These are phyloP conservation scores for Cistogaster globosa DNA, from an alignment of 2,888 invertebrate species.

Conservation along the genomic window DNA sequence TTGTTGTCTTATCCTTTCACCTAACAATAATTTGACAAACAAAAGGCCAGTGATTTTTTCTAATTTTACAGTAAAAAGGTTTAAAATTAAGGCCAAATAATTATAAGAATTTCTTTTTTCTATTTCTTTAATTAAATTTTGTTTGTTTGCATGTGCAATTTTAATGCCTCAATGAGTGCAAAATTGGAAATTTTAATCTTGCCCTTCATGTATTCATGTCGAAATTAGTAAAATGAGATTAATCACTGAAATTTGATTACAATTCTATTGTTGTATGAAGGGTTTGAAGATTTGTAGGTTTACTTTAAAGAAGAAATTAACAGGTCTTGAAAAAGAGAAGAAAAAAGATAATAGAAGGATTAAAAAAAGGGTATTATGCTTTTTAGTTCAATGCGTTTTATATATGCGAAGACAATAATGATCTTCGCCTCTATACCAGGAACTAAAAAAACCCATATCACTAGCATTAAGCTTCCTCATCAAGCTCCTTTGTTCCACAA, in stretches of 20 bases:
- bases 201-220: not conserved
- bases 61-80: slow-evolving; percentile 54
- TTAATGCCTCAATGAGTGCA: slow-evolving; percentile 18
- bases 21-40: not conserved
- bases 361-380: too few relatives aligned
- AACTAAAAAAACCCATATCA: too few relatives aligned
- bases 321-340: not conserved
- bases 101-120: slow-evolving; percentile 24
- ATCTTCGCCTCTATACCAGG: too few relatives aligned
- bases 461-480: too few relatives aligned
- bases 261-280: slow-evolving; percentile 24
- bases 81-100: slow-evolving; percentile 51
- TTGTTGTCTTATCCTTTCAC: slow-evolving; percentile 26
- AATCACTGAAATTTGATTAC: slow-evolving; percentile 59
- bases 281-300: slow-evolving; percentile 3
- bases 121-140: not conserved
- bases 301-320: not conserved
- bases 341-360: not conserved
- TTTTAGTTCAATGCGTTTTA: too few relatives aligned
- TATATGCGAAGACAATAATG: too few relatives aligned
- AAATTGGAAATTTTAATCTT: not conserved
- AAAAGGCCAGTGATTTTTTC: slow-evolving; percentile 42
- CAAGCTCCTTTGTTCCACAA: too few relatives aligned
- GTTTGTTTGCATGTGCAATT: slow-evolving; percentile 39
- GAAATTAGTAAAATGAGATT: slow-evolving; percentile 52